phyloP scores from a whole-genome alignment of 2,113 vertebrate species.

The Microcebus griseorufus region DNA sequence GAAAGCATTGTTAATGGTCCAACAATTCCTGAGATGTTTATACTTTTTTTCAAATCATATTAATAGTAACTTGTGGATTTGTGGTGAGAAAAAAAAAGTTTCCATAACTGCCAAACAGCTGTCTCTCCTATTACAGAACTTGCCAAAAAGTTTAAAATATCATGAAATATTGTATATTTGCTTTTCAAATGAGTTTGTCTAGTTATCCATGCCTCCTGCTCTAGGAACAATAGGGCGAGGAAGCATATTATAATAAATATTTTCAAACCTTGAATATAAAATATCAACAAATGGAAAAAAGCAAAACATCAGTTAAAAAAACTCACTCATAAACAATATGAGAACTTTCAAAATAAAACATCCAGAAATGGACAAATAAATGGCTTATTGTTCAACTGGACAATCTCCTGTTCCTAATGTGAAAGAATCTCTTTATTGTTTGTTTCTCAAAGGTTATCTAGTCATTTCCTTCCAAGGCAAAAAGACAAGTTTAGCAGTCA shows the following conservation, averaged over 20 bases:
- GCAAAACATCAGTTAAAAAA: not conserved
- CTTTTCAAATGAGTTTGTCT: not conserved
- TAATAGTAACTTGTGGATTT: not conserved
- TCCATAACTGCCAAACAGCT: not conserved
- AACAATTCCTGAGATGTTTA: not conserved
- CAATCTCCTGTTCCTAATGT: not conserved
- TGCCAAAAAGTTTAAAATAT: conserved; percentile 44
- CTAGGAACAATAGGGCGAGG: not conserved
- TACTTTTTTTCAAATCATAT: not conserved
- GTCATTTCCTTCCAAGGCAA: not conserved
- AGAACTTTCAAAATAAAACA: not conserved
- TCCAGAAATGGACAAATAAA: not conserved
- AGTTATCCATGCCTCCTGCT: not conserved
- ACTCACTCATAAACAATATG: not conserved
- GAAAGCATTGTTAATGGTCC: not conserved
- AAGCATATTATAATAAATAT: not conserved
- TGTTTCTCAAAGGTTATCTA: not conserved
- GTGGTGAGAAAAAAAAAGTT: not conserved
- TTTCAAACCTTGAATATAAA: not conserved
- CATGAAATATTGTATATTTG: conserved; percentile 38
- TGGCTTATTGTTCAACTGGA: not conserved
- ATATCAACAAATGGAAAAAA: not conserved
- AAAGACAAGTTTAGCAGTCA: not conserved
- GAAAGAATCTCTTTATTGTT: not conserved
- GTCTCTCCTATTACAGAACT: not conserved